Conservation (phyloP, 2,888 invertebrate species). For the Sesia apiformis region DNA sequence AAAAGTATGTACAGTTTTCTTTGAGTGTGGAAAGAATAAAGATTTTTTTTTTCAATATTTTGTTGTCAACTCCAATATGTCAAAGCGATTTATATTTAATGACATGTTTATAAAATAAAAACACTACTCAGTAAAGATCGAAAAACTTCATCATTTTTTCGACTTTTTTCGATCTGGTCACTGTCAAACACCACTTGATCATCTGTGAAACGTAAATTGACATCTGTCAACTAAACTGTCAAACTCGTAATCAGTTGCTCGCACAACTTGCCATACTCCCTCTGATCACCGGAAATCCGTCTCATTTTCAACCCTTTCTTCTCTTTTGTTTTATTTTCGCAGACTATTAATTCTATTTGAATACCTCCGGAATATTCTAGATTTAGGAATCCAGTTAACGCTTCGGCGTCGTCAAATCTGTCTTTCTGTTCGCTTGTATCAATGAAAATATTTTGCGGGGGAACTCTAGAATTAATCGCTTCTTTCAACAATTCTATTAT, state of each 20-base stretch:
- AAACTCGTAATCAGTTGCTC: conserved; percentile 91
- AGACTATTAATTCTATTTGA: conserved; percentile 88
- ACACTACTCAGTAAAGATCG: not conserved
- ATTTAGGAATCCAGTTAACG: conserved; percentile 73
- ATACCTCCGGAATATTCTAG: conserved; percentile 88
- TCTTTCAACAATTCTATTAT: conserved; percentile 87
- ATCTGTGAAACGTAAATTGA: not conserved
- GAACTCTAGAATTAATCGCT: conserved; percentile 85
- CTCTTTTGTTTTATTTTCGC: conserved; percentile 81
- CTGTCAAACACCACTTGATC: not conserved
- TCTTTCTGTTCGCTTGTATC: conserved; percentile 51
- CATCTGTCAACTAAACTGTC: conserved; percentile 73
- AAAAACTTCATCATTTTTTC: not conserved
- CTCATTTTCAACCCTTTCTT: conserved; percentile 89
- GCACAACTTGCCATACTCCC: conserved; percentile 90
- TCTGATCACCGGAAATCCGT: conserved; percentile 90
- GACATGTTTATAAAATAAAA: conserved; percentile 1
- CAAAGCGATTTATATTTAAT: conserved; percentile 3
- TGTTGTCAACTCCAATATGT: not conserved
- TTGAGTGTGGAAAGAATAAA: not conserved
- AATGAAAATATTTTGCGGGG: conserved; percentile 75
- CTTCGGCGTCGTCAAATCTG: conserved; percentile 30
- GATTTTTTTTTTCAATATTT: not conserved
- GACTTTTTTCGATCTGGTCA: not conserved
- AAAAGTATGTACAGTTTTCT: not conserved